These are phyloP conservation scores for Hephaestus fuliginosus DNA, from an alignment of 2,797 vertebrate species.

Conservation along the genomic window DNA sequence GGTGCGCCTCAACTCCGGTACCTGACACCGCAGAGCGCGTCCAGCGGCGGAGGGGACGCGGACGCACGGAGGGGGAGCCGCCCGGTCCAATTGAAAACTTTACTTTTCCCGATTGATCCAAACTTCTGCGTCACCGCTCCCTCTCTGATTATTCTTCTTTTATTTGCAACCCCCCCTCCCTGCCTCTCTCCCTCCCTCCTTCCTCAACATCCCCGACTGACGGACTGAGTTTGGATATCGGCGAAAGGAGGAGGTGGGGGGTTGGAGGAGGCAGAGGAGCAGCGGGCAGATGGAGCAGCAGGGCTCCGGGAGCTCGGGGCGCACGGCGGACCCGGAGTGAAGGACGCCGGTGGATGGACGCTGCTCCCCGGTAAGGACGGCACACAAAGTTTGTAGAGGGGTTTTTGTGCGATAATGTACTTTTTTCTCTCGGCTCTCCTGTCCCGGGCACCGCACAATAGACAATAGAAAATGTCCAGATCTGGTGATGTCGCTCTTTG, in stretches of 20 bases:
- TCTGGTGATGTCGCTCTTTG: conserved; percentile 56
- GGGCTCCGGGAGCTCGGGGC: conserved; percentile 79
- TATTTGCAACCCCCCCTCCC: background rate
- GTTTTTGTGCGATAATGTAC: conserved; percentile 51
- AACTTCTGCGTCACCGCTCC: conserved; percentile 56
- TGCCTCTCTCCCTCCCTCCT: no score
- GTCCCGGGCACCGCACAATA: conserved; percentile 39
- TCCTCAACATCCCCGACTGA: conserved; percentile 7
- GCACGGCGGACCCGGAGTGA: conserved; percentile 79
- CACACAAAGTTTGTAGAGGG: conserved; percentile 54
- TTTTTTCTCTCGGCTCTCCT: conserved; percentile 53
- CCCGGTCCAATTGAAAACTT: conserved; percentile 49
- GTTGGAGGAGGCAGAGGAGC: conserved; percentile 60
- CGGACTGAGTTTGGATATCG: conserved; percentile 75
- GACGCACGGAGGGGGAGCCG: conserved; percentile 48
- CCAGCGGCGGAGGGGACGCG: conserved; percentile 65
- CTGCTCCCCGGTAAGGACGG: conserved; percentile 76
- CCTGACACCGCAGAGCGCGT: conserved; percentile 77
- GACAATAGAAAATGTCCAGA: conserved; percentile 55
- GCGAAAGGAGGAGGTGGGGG: conserved; percentile 6
- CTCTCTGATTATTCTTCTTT: background rate
- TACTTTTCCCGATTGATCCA: conserved; percentile 64
- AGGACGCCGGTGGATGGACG: conserved; percentile 77
- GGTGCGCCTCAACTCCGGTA: conserved; percentile 81
- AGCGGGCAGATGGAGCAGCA: conserved; percentile 78